Base-by-base conservation (phyloP, 2,888 invertebrate species). In the Lamproptera curius region DNA sequence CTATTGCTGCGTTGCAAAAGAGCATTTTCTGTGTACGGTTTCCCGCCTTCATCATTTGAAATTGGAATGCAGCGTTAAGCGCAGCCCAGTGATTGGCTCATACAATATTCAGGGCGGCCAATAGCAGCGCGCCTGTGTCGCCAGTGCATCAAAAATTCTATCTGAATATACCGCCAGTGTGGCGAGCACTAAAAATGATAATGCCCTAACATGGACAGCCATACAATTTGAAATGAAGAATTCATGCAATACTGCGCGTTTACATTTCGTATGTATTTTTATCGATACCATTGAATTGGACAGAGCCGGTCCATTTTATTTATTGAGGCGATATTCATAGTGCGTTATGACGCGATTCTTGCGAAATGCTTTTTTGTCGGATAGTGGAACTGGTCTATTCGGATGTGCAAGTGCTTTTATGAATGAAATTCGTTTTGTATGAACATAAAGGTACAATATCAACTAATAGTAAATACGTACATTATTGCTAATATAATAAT, bases 81-180 rank as follows among this genome's bases (percentile, higher is more conserved):
- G 84, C 86, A 81, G 63, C 74, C 58, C 73, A 54, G 79, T 84
- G 86, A 87, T 87, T 87, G 86, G 87, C 71, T 87, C 86, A 87
- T 87, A 86, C 86, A 87, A 86, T 87, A 87, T 87, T 87, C 87
- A 87, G 75, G 58, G 66, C 80, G 62, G 67, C 87, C 86, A 87
- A 87, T 87, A 75, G 85, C 77, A 76, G 65, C 70, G 63, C 77
- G 80, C 68, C 83, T 83, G 85, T 85, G 86, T 86, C 79, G 85
- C 87, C 84, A 84, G 84, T 87, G 86, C 86, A 88, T 88, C 88
- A 87, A 88, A 88, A 88, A 88, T 88, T 88, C 88, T 83, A 88
- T 88, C 88, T 87, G 87, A 85, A 83, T 85, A 82, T 82, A 78
- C 71, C 63, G 55, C 51, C 78, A 77, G 81, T 86, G 86, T 87